Base-by-base conservation (phyloP, 2,888 invertebrate genomes). In the Ametastegia equiseti region DNA sequence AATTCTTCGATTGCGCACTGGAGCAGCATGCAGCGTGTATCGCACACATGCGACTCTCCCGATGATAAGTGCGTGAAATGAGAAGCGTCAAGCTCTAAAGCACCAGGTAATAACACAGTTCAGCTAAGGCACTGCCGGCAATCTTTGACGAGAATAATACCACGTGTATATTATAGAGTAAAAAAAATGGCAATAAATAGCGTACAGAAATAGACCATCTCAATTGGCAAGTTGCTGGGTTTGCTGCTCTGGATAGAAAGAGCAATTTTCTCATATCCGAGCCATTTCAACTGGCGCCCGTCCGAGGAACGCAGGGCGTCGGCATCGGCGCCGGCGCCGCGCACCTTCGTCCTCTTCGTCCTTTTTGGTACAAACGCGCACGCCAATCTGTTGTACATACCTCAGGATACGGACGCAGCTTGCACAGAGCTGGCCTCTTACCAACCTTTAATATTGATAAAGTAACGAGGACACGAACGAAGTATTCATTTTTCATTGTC, bases 131-230 rank as follows among this genome's bases (percentile, higher is more conserved):
- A 45, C 45, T 13, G 42, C 15, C n/a, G 27, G 27, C 1, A 30
- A 45, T 71, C 36, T 45, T 47, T 15, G 47, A 71, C 27, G 71
- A 45, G 45, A 71, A 45, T 67, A 67, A 45, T n/a, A 67, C 39
- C 13, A 23, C 13, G 39, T 15, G 60, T 30, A 60, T 60, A 30
- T 42, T 42, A 54, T 19, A 71, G 30, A 71, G 30, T 71, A 71
- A 71, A 13, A 23, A 45, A 71, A 15, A 13, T 1, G 45, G 71
- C 1, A 75, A 30, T 54, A 75, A 75, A 54, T 75, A 54, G 54
- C 80, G 71, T 54, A 80, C 84, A 86, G 84, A 86, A 88, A 87
- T 87, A 86, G 85, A 85, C 82, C 81, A 81, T 54, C 80, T 54
- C 36, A 54, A 75, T 75, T 36, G 50, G 50, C 36, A 19, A 67